Conservation (phyloP, 2,113 vertebrate species). For the Vidua chalybeata region DNA sequence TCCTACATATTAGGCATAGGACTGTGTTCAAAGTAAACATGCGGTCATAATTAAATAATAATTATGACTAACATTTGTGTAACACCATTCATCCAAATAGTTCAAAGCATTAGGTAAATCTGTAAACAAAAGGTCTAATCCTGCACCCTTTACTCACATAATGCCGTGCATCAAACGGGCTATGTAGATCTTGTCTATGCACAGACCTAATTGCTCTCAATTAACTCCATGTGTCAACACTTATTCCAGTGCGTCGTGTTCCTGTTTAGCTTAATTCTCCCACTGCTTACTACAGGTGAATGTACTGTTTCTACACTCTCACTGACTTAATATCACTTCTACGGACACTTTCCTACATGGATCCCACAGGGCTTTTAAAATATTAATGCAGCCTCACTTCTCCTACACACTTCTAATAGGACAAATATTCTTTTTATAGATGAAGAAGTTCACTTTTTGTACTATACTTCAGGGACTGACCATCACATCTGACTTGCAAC, state of each 20-base stretch:
- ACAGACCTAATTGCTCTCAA: constrained; percentile 53
- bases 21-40: constrained; percentile 59
- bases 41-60: constrained; percentile 40
- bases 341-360: not conserved
- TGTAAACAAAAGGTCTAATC: constrained; percentile 64
- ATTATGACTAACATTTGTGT: constrained; percentile 37
- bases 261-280: constrained; percentile 8
- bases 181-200: constrained; percentile 53
- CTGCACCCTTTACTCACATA: constrained; percentile 45
- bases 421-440: not conserved
- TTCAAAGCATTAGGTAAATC: constrained; percentile 34
- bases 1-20: constrained; percentile 12
- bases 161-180: constrained; percentile 20
- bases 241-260: not conserved
- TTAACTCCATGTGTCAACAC: constrained; percentile 53
- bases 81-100: constrained; percentile 37
- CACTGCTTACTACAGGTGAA: constrained; percentile 7
- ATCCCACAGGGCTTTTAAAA: not conserved
- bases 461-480: not conserved
- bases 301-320: not conserved
- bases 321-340: not conserved
- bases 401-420: not conserved
- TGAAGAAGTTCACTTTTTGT: not conserved
- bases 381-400: not conserved
- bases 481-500: not conserved